Percentiles rank a stretch among this genome's conserved stretches.
phyloP scores from a whole-genome alignment of 2,797 vertebrate species.

The Threskiornis aethiopicus region DNA sequence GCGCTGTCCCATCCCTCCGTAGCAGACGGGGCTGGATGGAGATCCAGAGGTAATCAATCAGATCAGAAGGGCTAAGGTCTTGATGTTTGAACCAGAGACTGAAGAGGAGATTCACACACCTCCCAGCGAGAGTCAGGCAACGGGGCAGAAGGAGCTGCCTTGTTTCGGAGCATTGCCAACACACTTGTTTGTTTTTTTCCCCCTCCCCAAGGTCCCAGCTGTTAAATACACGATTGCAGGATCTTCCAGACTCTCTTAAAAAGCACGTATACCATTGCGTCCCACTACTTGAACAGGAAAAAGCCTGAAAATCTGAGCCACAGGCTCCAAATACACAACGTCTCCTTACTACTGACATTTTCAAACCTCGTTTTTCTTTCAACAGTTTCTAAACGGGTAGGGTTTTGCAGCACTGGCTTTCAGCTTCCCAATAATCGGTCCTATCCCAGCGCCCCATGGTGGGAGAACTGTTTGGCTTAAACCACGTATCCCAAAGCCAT shows the following conservation, averaged over 20 bases:
- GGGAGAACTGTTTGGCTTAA: not conserved
- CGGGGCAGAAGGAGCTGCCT: not conserved
- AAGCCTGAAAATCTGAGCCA: not conserved
- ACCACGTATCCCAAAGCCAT: not conserved
- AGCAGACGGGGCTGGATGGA: not conserved
- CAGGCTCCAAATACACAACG: not conserved
- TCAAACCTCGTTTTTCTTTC: not conserved
- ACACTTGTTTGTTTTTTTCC: not conserved
- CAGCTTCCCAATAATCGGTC: not conserved
- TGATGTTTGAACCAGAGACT: not conserved
- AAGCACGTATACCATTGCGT: not conserved
- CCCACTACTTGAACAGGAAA: not conserved
- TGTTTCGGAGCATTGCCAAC: not conserved
- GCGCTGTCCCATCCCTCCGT: not conserved
- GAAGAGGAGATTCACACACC: not conserved
- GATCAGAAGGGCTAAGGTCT: not conserved
- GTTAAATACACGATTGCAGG: not conserved
- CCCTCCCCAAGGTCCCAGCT: constrained; percentile 32
- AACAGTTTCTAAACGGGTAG: not conserved
- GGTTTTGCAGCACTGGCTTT: not conserved
- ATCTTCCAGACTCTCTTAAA: not conserved
- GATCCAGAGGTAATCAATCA: not conserved
- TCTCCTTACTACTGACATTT: not conserved
- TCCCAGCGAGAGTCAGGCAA: not conserved
- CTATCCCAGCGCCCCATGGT: not conserved